phyloP scores from a whole-genome alignment of 2,113 vertebrate genomes.

The Typhlomys cinereus region DNA sequence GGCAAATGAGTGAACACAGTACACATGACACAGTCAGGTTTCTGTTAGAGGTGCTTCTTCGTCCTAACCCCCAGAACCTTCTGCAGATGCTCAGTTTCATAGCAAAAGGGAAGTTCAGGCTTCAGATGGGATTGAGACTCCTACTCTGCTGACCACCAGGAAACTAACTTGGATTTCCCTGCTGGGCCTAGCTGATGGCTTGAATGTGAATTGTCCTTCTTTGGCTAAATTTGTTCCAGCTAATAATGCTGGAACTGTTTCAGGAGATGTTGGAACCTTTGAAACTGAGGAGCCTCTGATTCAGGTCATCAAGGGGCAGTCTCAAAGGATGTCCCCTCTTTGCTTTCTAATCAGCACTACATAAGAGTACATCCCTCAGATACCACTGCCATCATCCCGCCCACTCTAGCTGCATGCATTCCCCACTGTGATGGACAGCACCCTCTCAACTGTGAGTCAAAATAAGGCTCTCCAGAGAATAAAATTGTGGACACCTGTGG shows the following conservation, averaged over 20 bases:
- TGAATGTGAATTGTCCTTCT: neutral
- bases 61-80: neutral
- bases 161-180: neutral
- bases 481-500: neutral
- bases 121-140: neutral
- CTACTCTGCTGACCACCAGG: neutral
- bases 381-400: neutral
- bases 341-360: neutral
- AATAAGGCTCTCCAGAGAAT: neutral
- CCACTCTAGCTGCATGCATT: neutral
- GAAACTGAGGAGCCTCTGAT: neutral
- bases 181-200: neutral
- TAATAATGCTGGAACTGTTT: neutral
- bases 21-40: neutral
- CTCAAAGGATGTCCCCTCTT: no score
- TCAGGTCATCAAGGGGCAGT: neutral
- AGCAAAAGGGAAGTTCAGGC: neutral
- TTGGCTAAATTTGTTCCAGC: neutral
- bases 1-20: neutral
- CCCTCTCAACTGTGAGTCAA: no score
- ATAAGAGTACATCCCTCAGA: neutral
- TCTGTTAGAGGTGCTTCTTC: neutral
- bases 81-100: neutral
- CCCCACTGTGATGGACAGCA: neutral
- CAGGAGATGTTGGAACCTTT: neutral